phyloP scores from a whole-genome alignment of 2,113 vertebrate species.

The Prunella himalayana region DNA sequence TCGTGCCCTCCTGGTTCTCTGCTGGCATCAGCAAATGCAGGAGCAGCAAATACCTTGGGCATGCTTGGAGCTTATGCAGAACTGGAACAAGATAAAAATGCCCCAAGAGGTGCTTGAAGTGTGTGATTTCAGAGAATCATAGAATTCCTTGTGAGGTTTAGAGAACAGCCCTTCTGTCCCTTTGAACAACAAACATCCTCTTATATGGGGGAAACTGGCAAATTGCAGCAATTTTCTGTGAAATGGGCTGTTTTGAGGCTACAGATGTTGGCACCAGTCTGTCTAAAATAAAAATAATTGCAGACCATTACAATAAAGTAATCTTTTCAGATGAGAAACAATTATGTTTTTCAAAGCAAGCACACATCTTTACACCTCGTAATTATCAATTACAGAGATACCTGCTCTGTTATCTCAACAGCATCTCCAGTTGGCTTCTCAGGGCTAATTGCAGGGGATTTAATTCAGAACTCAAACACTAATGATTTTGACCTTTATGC shows the following conservation, averaged over 20 bases:
- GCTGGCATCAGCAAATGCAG: neutral
- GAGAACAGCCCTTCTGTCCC: neutral
- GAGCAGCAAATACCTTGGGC: neutral
- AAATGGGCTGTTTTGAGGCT: neutral
- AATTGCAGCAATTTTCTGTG: neutral
- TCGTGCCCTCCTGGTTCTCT: fast-evolving
- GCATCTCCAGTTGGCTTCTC: constrained; percentile 50
- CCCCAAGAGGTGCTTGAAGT: neutral
- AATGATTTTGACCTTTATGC: constrained; percentile 49
- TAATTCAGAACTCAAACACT: constrained; percentile 36
- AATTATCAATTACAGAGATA: constrained; percentile 60
- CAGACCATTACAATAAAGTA: constrained; percentile 33
- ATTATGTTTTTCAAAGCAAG: constrained; percentile 53
- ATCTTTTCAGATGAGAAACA: constrained; percentile 34
- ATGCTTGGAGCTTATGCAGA: neutral
- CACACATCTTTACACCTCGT: constrained; percentile 6
- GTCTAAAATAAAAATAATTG: constrained; percentile 44
- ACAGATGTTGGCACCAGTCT: neutral
- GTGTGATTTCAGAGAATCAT: neutral
- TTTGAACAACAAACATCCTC: neutral
- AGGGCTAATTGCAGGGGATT: constrained; percentile 46
- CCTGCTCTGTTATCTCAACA: constrained; percentile 49
- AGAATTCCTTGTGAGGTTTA: neutral
- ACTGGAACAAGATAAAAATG: neutral
- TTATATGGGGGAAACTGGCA: neutral